Evolutionary conservation across 2,888 invertebrate species (phyloP), one percentile per base, ranked within the genome.

Genomic region (Biston stratarius): DNA sequence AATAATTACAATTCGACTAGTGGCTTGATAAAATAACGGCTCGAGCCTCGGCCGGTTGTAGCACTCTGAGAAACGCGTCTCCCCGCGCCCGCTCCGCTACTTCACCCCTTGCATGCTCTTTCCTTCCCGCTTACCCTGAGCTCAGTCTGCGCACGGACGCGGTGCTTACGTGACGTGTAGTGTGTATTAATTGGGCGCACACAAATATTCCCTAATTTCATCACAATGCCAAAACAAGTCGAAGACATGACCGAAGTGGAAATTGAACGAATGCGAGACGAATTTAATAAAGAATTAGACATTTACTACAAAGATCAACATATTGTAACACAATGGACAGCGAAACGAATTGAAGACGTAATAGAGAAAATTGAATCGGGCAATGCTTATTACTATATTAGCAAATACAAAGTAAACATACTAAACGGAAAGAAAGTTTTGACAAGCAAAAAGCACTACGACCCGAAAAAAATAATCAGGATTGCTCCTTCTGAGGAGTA

Each of bases 401-500:
- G 24, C 14, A 44, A 36, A 33, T 62, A 62, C 10, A 48, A 48
- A 40, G 34, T 62, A 6, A 56, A 42, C 12, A n/a, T 14, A 7
- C 10, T 62, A 5, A 33, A 62, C n/a, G 55, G 62, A 33, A 48
- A 56, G 38, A 62, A 56, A 48, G 33, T 55, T 15, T 24, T 62
- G 15, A 56, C 40, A 5, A 34, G 36, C 33, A 61, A 45, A 34
- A 61, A 40, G 33, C 24, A 33, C 7, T 12, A 40, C 38, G 33
- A 62, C 0, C 11, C 40, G 1, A 47, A 55, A n/a, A 45, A 48
- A 5, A 10, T 10, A 1, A 24, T 69, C 8, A 69, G 62, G 66
- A 62, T 74, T n/a, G 56, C 67, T 11, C 64, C 74, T 0, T 15
- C 55, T 1, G 71, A 73, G 7, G 65, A 75, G 49, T 74, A 74